Evolutionary conservation across 2,113 vertebrate genomes (phyloP).

Genomic region (Callospermophilus lateralis): DNA sequence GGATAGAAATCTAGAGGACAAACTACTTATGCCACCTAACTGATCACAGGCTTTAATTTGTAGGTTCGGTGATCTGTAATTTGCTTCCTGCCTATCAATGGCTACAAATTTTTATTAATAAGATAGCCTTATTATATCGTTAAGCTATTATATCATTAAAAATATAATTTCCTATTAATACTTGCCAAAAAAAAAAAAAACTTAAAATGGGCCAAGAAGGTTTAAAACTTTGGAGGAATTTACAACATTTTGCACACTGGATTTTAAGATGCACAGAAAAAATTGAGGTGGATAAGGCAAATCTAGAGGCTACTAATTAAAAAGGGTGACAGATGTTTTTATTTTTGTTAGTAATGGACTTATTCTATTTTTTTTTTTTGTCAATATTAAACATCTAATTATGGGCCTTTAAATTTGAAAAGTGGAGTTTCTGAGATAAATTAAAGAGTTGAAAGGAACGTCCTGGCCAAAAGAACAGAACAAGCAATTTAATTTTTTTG

Average conservation of each 20-base stretch:
- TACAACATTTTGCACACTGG: not conserved
- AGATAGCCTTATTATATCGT: not conserved
- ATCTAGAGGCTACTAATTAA: not conserved
- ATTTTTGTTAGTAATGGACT: constrained; percentile 59
- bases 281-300: not conserved
- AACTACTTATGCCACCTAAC: accelerated
- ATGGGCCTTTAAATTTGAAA: constrained; percentile 64
- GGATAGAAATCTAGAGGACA: not conserved
- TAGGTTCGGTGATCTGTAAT: accelerated
- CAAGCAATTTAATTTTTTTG: constrained; percentile 73
- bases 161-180: not conserved
- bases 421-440: constrained; percentile 63
- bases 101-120: not conserved
- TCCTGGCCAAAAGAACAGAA: constrained; percentile 61
- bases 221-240: not conserved
- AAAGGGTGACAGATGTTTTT: constrained; percentile 21
- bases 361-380: constrained; percentile 56
- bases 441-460: constrained; percentile 66
- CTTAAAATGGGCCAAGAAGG: not conserved
- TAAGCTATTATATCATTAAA: not conserved
- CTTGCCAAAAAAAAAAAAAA: not conserved
- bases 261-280: not conserved
- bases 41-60: not conserved
- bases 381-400: constrained; percentile 68
- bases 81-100: not conserved